These are phyloP conservation scores for Steinernema feltiae DNA, from an alignment of 1,140 invertebrate genomes.

Conservation along the genomic window DNA sequence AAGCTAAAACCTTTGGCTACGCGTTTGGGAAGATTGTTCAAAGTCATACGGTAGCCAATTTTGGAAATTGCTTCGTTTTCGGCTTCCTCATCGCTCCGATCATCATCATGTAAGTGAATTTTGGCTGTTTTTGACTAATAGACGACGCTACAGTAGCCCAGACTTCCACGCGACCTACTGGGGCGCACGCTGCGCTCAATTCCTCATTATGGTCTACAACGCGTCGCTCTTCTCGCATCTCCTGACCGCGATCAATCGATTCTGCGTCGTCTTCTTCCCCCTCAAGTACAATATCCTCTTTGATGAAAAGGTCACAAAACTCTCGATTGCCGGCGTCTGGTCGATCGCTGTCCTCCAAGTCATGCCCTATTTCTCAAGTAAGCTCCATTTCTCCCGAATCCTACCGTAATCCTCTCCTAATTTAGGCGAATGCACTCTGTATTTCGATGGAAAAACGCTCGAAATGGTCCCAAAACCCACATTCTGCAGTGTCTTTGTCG, in stretches of 20 bases:
- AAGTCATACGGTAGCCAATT: background rate
- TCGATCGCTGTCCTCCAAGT: background rate
- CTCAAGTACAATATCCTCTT: constrained; percentile 10
- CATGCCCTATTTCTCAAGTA: background rate
- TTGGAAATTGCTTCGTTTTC: background rate
- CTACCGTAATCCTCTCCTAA: too few species aligned
- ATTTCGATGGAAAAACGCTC: background rate
- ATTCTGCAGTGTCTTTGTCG: background rate
- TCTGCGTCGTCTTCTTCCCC: constrained; percentile 9
- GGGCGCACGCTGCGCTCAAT: background rate
- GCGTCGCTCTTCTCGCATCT: constrained; percentile 5
- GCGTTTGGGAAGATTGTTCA: background rate
- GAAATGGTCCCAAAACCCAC: background rate
- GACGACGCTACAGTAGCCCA: background rate
- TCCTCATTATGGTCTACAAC: constrained; percentile 5
- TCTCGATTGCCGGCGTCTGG: background rate
- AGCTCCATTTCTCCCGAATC: too few species aligned
- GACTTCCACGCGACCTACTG: background rate
- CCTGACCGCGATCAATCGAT: background rate
- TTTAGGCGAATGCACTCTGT: background rate
- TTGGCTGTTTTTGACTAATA: too few species aligned
- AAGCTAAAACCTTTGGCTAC: background rate
- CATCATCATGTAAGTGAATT: background rate
- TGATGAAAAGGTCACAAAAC: background rate
- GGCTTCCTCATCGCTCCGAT: constrained; percentile 2